Percentiles rank a stretch among this genome's conserved stretches.
phyloP scores from a whole-genome alignment of 2,797 vertebrate genomes.

The Eulemur coronatus region DNA sequence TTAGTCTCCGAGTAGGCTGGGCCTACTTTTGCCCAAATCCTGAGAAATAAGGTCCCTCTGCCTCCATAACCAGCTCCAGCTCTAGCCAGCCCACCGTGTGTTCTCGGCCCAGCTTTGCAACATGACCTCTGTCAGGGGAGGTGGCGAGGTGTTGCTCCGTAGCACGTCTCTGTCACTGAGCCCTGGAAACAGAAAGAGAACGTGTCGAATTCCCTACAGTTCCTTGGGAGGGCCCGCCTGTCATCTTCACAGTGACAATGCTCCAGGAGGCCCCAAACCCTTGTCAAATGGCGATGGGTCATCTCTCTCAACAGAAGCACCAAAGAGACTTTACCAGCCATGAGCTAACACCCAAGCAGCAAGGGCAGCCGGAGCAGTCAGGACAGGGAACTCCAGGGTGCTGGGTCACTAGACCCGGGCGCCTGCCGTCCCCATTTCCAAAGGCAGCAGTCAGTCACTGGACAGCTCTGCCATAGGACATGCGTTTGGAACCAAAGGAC shows the following conservation, averaged over 20 bases:
- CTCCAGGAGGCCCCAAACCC: neutral
- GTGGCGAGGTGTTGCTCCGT: neutral
- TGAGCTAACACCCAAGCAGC: neutral
- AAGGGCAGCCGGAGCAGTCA: neutral
- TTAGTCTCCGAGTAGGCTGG: neutral
- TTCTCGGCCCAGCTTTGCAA: neutral
- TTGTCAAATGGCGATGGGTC: neutral
- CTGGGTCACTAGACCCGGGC: neutral
- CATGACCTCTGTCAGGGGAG: too few species aligned
- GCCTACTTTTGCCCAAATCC: neutral
- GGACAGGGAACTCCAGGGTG: neutral
- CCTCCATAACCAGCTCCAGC: neutral
- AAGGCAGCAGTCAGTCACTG: neutral
- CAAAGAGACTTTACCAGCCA: neutral
- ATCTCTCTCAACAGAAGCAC: neutral
- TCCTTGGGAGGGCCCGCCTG: too few species aligned
- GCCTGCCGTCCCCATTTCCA: neutral
- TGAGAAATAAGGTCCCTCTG: neutral
- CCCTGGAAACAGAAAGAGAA: neutral
- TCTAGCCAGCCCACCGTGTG: rapidly evolving
- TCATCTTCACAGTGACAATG: neutral
- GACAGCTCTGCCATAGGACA: neutral
- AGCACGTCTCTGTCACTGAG: neutral
- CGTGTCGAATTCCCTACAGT: rapidly evolving
- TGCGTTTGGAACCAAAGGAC: neutral